Base-by-base conservation (phyloP, 2,797 vertebrate genomes). In the Botia kubotai region DNA sequence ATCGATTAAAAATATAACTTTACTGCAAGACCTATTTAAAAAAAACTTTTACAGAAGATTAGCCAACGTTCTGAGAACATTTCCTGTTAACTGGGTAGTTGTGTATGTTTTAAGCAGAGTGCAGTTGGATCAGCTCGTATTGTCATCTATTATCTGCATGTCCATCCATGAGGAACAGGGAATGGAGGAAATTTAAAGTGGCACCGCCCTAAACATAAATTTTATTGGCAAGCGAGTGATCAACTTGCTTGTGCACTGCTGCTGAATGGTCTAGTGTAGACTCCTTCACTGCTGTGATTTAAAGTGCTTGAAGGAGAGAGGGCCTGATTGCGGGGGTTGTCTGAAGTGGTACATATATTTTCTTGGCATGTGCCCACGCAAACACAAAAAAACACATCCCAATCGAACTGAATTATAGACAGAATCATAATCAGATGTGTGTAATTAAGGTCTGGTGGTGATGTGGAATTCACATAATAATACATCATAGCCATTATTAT, bases 141-240 rank as follows among this genome's bases (percentile, higher is more conserved):
- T 63, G 73, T 62, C 68, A 77, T 80, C 21, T 52, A 67, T 83
- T 77, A 82, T 87, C 48, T 71, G 39, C 46, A 43, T 71, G 65
- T 39, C 81, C 57, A 55, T 75, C 19, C 84, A 83, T 62, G 70
- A 77, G 65, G 58, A 71, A 65, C 29, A 33, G 23, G 26, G 23
- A 29, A 33, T 39, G 17, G 36, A 39, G 33, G 21, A 69, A 77
- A 63, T 83, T 81, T 83, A 83, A 55, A 81, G 72, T 21, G 57
- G 26, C 21, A 63, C 50, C 71, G 69, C 43, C 46, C 62, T 66
- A 23, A 73, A 73, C 81, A 39, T 8, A 72, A 55, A 86, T 86
- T 78, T 70, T 2, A 65, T 57, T 11, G 19, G 70, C 71, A 21
- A 48, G 13, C 39, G 26, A 29, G 53, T 48, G n/a, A 52, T 69